Conservation (phyloP, 2,113 vertebrate species). For the Orthonyx spaldingii region DNA sequence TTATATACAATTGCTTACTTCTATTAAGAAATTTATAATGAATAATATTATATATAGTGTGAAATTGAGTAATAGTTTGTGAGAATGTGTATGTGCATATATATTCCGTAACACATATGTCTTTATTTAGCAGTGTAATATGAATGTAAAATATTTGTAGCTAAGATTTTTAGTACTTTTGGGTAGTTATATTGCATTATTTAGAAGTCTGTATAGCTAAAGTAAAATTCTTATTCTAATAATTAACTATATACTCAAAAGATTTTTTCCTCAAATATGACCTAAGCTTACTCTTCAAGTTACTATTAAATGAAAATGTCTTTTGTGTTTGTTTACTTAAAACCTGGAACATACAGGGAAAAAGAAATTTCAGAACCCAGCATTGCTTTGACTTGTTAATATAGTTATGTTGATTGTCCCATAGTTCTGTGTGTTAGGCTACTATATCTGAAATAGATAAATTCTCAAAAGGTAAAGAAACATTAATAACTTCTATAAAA, state of each 20-base stretch:
- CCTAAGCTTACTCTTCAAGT: not conserved
- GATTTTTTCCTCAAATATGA: not conserved
- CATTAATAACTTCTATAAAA: not conserved
- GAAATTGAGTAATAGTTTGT: not conserved
- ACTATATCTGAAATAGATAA: not conserved
- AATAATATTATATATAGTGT: not conserved
- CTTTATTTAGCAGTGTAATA: not conserved
- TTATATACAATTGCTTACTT: not conserved
- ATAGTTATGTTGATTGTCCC: not conserved
- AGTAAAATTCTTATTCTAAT: not conserved
- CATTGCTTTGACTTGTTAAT: not conserved
- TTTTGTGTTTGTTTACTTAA: not conserved
- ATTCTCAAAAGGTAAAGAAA: not conserved
- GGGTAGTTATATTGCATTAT: not conserved
- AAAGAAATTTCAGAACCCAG: not conserved
- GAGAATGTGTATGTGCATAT: not conserved
- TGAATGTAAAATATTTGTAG: not conserved
- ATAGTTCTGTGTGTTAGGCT: not conserved
- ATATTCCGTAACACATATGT: not conserved
- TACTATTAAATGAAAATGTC: not conserved
- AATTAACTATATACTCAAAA: not conserved
- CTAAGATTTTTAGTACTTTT: not conserved
- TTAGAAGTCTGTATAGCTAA: not conserved
- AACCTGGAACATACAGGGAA: not conserved
- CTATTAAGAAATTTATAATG: not conserved